Percentiles rank a stretch among this genome's conserved stretches.
phyloP scores from a whole-genome alignment of 2,888 invertebrate genomes.

The Drosophila putrida region DNA sequence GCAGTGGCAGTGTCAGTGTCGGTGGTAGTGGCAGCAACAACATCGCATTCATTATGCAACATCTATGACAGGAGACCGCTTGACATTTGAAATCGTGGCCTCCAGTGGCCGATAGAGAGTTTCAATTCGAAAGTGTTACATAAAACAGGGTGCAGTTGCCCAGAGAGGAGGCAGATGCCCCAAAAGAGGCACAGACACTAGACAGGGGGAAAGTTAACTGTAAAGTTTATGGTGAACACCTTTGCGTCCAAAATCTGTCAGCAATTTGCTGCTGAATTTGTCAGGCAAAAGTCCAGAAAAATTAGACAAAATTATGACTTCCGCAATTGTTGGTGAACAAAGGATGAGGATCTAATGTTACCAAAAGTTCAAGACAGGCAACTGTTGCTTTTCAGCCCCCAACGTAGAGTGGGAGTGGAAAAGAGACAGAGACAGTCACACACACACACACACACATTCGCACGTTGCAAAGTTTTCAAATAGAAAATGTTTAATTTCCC shows the following conservation, averaged over 20 bases:
- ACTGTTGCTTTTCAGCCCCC: conserved; percentile 63
- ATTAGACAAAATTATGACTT: conserved; percentile 75
- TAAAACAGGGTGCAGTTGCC: conserved; percentile 42
- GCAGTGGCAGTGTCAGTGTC: conserved; percentile 12
- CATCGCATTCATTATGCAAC: conserved; percentile 71
- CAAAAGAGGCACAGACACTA: conserved; percentile 1
- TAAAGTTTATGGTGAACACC: conserved; percentile 22
- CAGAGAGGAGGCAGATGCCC: conserved; percentile 14
- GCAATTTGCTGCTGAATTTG: conserved; percentile 70
- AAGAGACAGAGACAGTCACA: conserved; percentile 7
- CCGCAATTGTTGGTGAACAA: conserved; percentile 63
- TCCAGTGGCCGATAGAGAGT: conserved; percentile 17
- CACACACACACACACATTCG: conserved; percentile 44
- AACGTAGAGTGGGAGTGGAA: conserved; percentile 8
- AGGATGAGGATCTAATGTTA: conserved; percentile 46
- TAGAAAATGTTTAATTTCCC: conserved; percentile 84
- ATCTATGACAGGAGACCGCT: conserved; percentile 69
- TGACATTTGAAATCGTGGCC: conserved; percentile 59
- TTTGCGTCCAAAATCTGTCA: conserved; percentile 41
- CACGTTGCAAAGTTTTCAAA: conserved; percentile 72
- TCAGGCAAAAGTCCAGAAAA: conserved; percentile 54
- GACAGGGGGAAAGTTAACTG: conserved; percentile 15
- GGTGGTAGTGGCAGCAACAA: conserved; percentile 18
- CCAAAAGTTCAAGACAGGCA: conserved; percentile 59
- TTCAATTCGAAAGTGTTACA: conserved; percentile 42